These are phyloP conservation scores for Exaiptasia diaphana DNA, from an alignment of 64 coral and sea anemone species.

Conservation along the genomic window DNA sequence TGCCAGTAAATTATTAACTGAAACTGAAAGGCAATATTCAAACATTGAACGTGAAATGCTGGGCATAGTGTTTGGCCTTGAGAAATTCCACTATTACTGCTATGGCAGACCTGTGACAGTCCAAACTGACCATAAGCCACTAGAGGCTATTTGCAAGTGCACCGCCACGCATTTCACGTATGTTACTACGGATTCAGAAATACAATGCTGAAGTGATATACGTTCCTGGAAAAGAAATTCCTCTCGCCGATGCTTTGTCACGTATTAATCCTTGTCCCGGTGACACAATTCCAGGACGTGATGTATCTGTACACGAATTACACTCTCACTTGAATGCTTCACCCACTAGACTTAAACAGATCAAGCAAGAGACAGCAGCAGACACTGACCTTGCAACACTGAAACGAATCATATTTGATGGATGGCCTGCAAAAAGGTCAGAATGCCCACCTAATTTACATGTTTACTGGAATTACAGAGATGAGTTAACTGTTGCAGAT, in stretches of 20 bases:
- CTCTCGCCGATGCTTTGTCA: conserved; percentile 19
- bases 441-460: background rate
- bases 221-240: conserved; percentile 37
- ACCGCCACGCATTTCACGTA: conserved; percentile 23
- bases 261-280: conserved; percentile 29
- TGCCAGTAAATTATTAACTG: conserved; percentile 14
- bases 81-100: conserved; percentile 53
- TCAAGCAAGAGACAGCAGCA: conserved; percentile 20
- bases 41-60: conserved; percentile 50
- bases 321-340: conserved; percentile 40
- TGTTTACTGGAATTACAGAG: conserved; percentile 30
- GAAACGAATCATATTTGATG: background rate
- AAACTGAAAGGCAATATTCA: conserved; percentile 2
- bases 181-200: conserved; percentile 46
- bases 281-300: background rate
- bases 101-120: conserved; percentile 29
- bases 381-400: background rate
- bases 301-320: conserved; percentile 27
- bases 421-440: conserved; percentile 26
- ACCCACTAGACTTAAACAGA: conserved; percentile 3
- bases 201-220: conserved; percentile 45
- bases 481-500: conserved; percentile 8
- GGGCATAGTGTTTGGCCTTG: conserved; percentile 18
- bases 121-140: conserved; percentile 44
- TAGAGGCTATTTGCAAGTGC: conserved; percentile 41